Percentiles rank a stretch among this genome's conserved stretches.
Conservation (phyloP, 2,113 vertebrate species). For the Pelvicachromis taeniatus region DNA sequence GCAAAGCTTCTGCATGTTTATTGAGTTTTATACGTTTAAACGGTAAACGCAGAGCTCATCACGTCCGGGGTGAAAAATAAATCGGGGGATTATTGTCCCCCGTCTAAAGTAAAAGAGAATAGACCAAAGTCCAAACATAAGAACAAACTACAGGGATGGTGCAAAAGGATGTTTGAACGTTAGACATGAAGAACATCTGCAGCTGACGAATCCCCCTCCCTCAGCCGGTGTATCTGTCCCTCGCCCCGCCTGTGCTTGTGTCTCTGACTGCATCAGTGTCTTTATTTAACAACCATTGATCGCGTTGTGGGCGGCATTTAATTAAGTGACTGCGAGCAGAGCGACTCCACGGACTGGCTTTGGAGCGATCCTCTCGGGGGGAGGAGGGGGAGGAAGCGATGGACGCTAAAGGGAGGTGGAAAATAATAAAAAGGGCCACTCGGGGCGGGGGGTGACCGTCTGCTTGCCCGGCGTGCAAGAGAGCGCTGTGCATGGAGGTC, state of each 20-base stretch:
- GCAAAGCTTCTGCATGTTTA: not conserved
- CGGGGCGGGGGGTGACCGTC: slow-evolving; percentile 35
- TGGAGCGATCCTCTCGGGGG: slow-evolving; percentile 17
- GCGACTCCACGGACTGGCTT: slow-evolving; percentile 18
- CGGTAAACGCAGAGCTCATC: not conserved
- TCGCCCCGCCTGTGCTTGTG: not conserved
- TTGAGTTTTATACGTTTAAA: not conserved
- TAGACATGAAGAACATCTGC: not conserved
- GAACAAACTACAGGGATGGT: not conserved
- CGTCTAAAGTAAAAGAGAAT: not conserved
- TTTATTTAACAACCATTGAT: slow-evolving; percentile 58
- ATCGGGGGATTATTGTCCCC: not conserved
- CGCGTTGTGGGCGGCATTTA: slow-evolving; percentile 46
- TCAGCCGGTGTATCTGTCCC: not conserved
- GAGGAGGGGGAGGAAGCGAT: not conserved
- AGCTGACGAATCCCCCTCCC: not conserved
- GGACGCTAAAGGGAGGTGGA: not conserved
- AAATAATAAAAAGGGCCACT: not conserved
- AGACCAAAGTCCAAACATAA: not conserved
- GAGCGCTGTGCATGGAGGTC: slow-evolving; percentile 40
- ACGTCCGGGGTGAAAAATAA: not conserved
- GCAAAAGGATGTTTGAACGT: not conserved
- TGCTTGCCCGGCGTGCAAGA: slow-evolving; percentile 23
- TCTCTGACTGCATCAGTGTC: slow-evolving; percentile 32
- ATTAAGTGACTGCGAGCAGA: slow-evolving; percentile 58